Evolutionary conservation across 2,113 vertebrate species (phyloP).

Genomic region (Synodontis membranacea): DNA sequence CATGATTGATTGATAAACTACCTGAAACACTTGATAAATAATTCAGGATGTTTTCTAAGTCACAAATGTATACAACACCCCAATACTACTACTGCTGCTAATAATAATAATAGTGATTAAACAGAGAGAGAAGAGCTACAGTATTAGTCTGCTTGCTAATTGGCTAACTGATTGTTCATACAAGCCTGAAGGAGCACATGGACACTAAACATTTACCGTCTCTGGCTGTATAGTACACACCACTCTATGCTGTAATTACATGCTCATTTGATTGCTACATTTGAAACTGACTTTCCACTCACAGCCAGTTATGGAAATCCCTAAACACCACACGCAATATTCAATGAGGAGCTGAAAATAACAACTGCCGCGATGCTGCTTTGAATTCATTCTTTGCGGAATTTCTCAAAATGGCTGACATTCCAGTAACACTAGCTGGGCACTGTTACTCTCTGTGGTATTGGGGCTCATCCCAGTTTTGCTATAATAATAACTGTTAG

Average conservation of each 20-base stretch:
- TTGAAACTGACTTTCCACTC: background rate
- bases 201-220: background rate
- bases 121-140: background rate
- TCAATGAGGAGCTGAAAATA: background rate
- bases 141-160: background rate
- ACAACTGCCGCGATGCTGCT: background rate
- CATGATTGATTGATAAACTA: no score
- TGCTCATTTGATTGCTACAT: background rate
- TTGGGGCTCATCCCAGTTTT: background rate
- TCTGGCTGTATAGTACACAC: background rate
- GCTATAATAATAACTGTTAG: conserved; percentile 2
- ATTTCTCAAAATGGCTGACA: background rate
- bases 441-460: background rate
- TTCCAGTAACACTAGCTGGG: background rate
- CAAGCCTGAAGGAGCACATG: background rate
- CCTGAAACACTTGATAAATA: no score
- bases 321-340: background rate
- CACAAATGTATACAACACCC: no score
- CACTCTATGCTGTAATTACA: background rate
- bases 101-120: background rate
- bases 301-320: background rate
- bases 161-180: background rate
- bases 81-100: background rate
- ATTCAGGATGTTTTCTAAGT: no score
- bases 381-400: background rate